Evolutionary conservation across 2,888 invertebrate species (phyloP).

Genomic region (Bombylius major): DNA sequence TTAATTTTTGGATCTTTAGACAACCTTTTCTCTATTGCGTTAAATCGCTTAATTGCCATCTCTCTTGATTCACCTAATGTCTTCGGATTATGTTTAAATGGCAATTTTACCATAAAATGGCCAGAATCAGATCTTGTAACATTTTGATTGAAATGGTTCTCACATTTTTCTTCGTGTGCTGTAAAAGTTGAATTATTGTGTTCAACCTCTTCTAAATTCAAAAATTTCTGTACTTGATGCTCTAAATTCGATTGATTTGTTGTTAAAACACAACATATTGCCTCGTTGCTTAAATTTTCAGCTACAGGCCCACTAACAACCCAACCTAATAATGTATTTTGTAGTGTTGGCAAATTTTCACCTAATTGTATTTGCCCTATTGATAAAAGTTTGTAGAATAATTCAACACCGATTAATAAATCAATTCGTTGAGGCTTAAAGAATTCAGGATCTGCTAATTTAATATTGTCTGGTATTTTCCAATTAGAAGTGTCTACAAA

Average conservation of each 20-base stretch:
- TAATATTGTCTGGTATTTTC: not conserved
- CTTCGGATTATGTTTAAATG: too few relatives aligned
- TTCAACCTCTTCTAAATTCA: not conserved
- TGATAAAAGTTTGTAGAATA: not conserved
- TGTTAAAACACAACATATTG: not conserved
- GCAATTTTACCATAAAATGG: too few relatives aligned
- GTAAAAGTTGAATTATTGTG: not conserved
- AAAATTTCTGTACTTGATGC: not conserved
- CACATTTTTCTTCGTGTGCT: not conserved
- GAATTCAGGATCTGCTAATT: not conserved
- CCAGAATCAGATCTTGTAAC: too few relatives aligned
- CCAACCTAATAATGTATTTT: not conserved
- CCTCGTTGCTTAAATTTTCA: too few relatives aligned
- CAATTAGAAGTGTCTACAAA: not conserved
- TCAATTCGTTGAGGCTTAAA: not conserved
- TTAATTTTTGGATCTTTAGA: not conserved
- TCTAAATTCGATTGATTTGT: not conserved
- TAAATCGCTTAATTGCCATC: too few relatives aligned
- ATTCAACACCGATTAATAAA: not conserved
- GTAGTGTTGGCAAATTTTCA: not conserved
- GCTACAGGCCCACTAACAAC: not conserved
- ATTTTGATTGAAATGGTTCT: too few relatives aligned
- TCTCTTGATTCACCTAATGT: too few relatives aligned
- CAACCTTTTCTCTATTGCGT: too few relatives aligned
- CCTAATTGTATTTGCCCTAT: not conserved